Evolutionary conservation across 2,797 vertebrate species (phyloP).

Genomic region (Rhinoraja longicauda): DNA sequence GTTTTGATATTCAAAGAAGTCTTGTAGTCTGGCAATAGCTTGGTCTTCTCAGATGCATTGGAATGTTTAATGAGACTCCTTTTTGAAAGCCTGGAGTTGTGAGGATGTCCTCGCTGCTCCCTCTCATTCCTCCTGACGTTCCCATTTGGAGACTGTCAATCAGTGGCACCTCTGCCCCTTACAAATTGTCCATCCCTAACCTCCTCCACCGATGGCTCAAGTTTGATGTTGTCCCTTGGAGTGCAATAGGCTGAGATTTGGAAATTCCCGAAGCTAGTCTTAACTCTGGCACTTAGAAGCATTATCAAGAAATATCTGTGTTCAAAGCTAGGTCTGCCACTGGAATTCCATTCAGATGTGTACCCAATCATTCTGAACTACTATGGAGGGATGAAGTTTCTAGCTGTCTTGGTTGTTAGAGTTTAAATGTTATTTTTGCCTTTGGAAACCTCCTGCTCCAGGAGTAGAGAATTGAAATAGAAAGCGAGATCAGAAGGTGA

Average conservation of each 20-base stretch:
- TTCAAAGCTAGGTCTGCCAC: background rate
- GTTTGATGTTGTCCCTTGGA: background rate
- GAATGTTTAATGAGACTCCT: background rate
- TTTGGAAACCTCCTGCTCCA: background rate
- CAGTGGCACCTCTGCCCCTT: no score
- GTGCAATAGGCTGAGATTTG: background rate
- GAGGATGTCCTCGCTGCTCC: background rate
- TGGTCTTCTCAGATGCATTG: background rate
- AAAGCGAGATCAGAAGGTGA: no score
- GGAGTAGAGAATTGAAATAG: background rate
- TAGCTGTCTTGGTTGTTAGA: background rate
- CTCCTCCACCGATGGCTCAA: background rate
- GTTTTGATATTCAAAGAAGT: background rate
- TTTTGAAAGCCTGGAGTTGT: background rate
- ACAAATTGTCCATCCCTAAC: no score
- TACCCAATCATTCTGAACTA: background rate
- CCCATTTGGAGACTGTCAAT: background rate
- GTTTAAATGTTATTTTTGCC: background rate
- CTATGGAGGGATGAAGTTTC: background rate
- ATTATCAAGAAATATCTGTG: background rate
- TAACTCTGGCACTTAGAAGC: background rate
- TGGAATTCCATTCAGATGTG: background rate
- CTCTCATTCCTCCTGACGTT: background rate
- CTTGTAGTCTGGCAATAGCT: background rate
- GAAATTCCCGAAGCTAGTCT: background rate